Evolutionary conservation across 1,140 invertebrate genomes (phyloP), one percentile per base, ranked within the genome.

Genomic region (Orchesella cincta): DNA sequence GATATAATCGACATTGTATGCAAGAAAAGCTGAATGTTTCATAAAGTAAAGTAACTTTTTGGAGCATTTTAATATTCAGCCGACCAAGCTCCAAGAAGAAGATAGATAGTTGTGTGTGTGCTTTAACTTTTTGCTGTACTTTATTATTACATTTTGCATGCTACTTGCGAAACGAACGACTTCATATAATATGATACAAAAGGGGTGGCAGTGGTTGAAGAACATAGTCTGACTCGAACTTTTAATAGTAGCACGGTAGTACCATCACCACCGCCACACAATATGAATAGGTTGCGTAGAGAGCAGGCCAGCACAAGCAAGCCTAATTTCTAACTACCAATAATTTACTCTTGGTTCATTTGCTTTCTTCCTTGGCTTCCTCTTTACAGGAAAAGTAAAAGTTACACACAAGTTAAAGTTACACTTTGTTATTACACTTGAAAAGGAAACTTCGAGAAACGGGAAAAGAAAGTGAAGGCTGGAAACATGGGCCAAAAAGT

Each of bases 281-380:
- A n/a, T n/a, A n/a, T n/a, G n/a, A n/a, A n/a, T n/a, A n/a, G n/a
- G n/a, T n/a, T n/a, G n/a, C n/a, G n/a, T n/a, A n/a, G n/a, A n/a
- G n/a, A n/a, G n/a, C n/a, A n/a, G n/a, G n/a, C n/a, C n/a, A n/a
- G n/a, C n/a, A n/a, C n/a, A n/a, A n/a, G n/a, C 14, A 67, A 29
- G 26, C 31, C 62, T 67, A 67, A 67, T 67, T 67, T 67, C 28
- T 14, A 67, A 67, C 62, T 33, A 2, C 31, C 29, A 29, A 67
- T 67, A 31, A 67, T 67, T 67, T 67, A 67, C 62, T 67, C 31
- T 67, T 67, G 31, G 8, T 67, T 67, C 62, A 67, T 67, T 67
- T 67, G 62, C 62, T 67, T 67, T 67, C 62, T 33, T 67, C 62
- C 31, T 33, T 14, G 62, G 62, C 62, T 67, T 67, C 62, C 62